phyloP scores from a whole-genome alignment of 2,797 vertebrate genomes.

The Siniperca undulata region DNA sequence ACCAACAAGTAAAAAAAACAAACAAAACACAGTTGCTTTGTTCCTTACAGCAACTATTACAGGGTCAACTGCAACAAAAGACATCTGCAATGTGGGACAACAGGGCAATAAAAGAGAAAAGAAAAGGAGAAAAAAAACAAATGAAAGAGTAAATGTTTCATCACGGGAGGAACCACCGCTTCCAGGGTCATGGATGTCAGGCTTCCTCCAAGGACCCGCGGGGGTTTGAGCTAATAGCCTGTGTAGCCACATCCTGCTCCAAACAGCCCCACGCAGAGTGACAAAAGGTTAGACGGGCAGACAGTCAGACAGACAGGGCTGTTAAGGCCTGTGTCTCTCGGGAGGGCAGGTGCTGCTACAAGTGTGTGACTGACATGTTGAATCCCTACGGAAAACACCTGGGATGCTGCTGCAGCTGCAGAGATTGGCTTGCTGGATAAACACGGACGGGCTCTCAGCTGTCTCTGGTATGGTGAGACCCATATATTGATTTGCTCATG shows the following conservation, averaged over 20 bases:
- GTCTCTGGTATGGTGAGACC: slow-evolving; percentile 2
- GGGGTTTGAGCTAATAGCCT: slow-evolving; percentile 69
- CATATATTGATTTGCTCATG: neutral
- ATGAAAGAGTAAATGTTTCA: slow-evolving; percentile 77
- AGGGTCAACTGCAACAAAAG: slow-evolving; percentile 43
- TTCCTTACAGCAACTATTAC: neutral
- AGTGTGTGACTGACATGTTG: slow-evolving; percentile 66
- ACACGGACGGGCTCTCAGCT: slow-evolving; percentile 39
- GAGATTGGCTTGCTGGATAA: slow-evolving; percentile 47
- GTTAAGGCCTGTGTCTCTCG: slow-evolving; percentile 57
- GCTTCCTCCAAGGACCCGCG: slow-evolving; percentile 65
- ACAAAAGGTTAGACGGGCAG: slow-evolving; percentile 63
- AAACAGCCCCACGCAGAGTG: slow-evolving; percentile 48
- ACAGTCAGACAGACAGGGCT: slow-evolving; percentile 52
- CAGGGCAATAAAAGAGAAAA: slow-evolving; percentile 20
- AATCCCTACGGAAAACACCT: slow-evolving; percentile 76
- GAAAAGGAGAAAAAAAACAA: slow-evolving; percentile 35
- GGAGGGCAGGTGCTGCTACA: slow-evolving; percentile 68
- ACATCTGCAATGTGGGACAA: slow-evolving; percentile 52
- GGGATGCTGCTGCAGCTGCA: slow-evolving; percentile 66
- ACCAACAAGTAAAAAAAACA: neutral
- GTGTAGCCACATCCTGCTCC: slow-evolving; percentile 73
- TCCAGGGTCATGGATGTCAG: slow-evolving; percentile 71
- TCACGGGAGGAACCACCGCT: slow-evolving; percentile 62
- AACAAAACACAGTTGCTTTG: slow-evolving; percentile 1